Conservation (phyloP, 2,797 vertebrate genomes). For the Enteromius afrohamiltoni region DNA sequence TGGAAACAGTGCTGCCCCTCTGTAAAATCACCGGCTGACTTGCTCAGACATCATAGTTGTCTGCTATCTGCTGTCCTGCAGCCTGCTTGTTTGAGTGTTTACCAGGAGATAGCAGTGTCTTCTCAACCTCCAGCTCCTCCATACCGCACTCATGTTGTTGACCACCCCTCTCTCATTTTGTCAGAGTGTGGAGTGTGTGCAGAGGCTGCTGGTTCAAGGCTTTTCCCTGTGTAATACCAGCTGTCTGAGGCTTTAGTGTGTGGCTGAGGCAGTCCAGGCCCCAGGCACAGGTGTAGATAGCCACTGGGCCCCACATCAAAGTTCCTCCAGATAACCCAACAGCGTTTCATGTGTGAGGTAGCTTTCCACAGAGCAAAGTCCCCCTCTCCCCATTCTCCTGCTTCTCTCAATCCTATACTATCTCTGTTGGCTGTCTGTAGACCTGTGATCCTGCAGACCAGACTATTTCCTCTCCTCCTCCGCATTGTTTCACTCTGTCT, state of each 20-base stretch:
- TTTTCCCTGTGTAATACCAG: conserved; percentile 57
- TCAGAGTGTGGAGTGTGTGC: conserved; percentile 13
- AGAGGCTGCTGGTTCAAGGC: conserved; percentile 38
- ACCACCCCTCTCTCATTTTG: conserved; percentile 16
- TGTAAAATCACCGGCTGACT: conserved; percentile 22
- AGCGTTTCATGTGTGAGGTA: conserved; percentile 78
- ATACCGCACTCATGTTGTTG: neutral
- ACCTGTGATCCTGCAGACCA: conserved; percentile 52
- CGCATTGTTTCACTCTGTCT: conserved; percentile 21
- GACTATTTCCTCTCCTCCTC: conserved; percentile 45
- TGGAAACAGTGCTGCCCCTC: conserved; percentile 32
- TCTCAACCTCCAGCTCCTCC: conserved; percentile 11
- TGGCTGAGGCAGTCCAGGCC: conserved; percentile 82
- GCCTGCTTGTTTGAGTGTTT: conserved; percentile 55
- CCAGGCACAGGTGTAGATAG: conserved; percentile 78
- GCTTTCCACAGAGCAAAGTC: conserved; percentile 53
- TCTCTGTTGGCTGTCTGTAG: conserved; percentile 55
- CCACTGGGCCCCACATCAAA: conserved; percentile 88
- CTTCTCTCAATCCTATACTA: conserved; percentile 49
- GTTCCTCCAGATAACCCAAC: conserved; percentile 74
- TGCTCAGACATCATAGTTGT: conserved; percentile 53
- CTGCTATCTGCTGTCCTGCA: conserved; percentile 47
- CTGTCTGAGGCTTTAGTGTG: conserved; percentile 73
- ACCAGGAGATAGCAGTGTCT: conserved; percentile 52
- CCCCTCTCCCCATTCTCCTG: conserved; percentile 40